A percentile compares a stretch with the other conserved stretches of the same genome.
Evolutionary conservation across 2,888 invertebrate species (phyloP).

Genomic region (Torymus texanus): DNA sequence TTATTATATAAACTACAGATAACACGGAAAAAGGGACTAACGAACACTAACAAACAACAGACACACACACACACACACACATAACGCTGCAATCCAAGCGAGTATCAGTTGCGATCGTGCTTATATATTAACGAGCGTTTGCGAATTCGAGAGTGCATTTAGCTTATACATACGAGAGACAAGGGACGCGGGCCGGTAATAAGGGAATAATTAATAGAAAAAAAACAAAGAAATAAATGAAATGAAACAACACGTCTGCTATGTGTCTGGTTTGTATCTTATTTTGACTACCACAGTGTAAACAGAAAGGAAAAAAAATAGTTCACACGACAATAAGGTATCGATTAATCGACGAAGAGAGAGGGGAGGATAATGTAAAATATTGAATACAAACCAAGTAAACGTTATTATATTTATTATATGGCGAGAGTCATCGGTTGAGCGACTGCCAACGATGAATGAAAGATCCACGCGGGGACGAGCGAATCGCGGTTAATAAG

Average conservation of each 20-base stretch:
- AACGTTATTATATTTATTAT: slow-evolving; percentile 74
- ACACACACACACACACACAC: neutral
- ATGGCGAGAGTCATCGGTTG: slow-evolving; percentile 66
- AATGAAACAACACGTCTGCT: slow-evolving; percentile 48
- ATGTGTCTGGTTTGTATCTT: slow-evolving; percentile 56
- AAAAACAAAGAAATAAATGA: neutral
- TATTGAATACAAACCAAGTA: slow-evolving; percentile 73
- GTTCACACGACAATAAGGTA: slow-evolving; percentile 76
- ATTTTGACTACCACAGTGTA: slow-evolving; percentile 58
- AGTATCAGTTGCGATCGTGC: slow-evolving; percentile 34
- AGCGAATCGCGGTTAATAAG: slow-evolving; percentile 4
- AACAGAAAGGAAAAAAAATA: slow-evolving; percentile 60
- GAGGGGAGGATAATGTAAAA: slow-evolving; percentile 69
- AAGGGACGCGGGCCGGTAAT: slow-evolving; percentile 27
- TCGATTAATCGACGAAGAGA: slow-evolving; percentile 72
- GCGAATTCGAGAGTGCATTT: slow-evolving; percentile 48
- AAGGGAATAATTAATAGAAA: slow-evolving; percentile 15
- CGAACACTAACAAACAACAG: neutral
- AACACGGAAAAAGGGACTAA: too few species aligned
- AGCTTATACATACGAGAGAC: slow-evolving; percentile 16
- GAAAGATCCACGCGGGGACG: slow-evolving; percentile 32
- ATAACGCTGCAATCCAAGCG: slow-evolving; percentile 9
- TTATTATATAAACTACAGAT: too few species aligned
- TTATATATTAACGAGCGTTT: slow-evolving; percentile 19
- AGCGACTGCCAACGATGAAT: slow-evolving; percentile 55